Base-by-base conservation (phyloP, 2,888 invertebrate species). In the Linhomoeus sp. region DNA sequence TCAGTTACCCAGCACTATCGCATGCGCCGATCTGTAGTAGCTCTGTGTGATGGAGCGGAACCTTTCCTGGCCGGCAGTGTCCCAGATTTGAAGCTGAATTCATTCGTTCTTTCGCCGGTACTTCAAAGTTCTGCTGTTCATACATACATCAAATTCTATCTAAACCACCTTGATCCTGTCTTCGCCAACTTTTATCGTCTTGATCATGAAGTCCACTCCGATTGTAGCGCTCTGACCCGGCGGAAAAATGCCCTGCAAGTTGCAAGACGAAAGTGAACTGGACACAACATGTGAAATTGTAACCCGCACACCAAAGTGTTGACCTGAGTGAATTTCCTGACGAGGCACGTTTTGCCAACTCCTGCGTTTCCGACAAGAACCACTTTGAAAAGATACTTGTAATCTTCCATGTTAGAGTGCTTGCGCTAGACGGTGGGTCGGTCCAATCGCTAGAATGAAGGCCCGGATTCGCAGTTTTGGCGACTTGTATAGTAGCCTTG, bases 161-260 rank as follows among this genome's bases (percentile, higher is more conserved):
- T 36, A 24, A 35, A 51, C 52, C 52, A 69, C 69, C 61, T 70
- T 70, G 29, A 70, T 65, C 60, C 68, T 69, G 46, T 71, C 70
- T 41, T 68, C 68, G 49, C 63, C 88, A 48, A 94, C 84, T 74
- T 90, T 88, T 12, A 94, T 86, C 46, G 90, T 90, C 73, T 94
- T 94, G 52, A 94, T 92, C 90, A 94, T 90, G 68, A 94, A 94
- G 74, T 94, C 94, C 25, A 94, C 92, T 48, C 92, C 92, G 61
- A 94, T 94, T 2, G 92, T 94, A 48, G 92, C 92, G 56, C 90
- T 90, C 72, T 94, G 92, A 17, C 92, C 92, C 33, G 90, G 90
- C 45, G 92, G 92, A 71, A 94, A 94, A 43, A 92, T 71, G 2
- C 92, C 92, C 77, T 78, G 60, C 50, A 12, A n/a, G n/a, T n/a